A percentile compares a stretch with the other conserved stretches of the same genome.
These are phyloP conservation scores for Ochropacha duplaris DNA, from an alignment of 2,888 invertebrate species.

Conservation along the genomic window DNA sequence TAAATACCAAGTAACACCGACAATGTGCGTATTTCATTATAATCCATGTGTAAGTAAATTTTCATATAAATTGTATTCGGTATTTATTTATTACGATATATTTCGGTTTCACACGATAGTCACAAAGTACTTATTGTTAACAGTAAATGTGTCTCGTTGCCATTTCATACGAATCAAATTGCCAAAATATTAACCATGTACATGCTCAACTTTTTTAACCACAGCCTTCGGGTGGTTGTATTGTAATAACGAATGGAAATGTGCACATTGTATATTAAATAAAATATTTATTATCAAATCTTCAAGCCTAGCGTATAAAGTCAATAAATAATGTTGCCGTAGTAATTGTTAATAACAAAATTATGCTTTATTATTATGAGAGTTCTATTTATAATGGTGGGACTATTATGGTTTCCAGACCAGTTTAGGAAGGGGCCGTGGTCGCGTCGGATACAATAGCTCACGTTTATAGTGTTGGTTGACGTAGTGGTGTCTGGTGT, in stretches of 20 bases:
- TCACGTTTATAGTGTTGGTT: constrained; percentile 23
- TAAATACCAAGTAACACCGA: constrained; percentile 37
- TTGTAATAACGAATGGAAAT: constrained; percentile 47
- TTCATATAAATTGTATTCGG: constrained; percentile 25
- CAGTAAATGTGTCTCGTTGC: constrained; percentile 24
- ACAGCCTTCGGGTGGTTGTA: constrained; percentile 33
- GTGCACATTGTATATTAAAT: constrained; percentile 69
- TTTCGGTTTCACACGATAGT: constrained; percentile 47
- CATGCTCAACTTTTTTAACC: constrained; percentile 62
- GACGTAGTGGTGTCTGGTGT: constrained; percentile 30
- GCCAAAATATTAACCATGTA: constrained; percentile 61
- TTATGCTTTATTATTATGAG: constrained; percentile 73
- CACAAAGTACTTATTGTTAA: constrained; percentile 60
- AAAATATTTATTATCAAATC: constrained; percentile 58
- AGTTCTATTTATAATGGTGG: constrained; percentile 70
- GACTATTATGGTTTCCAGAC: constrained; percentile 68
- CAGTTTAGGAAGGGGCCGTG: constrained; percentile 18
- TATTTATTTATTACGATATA: constrained; percentile 45
- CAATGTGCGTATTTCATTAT: constrained; percentile 73
- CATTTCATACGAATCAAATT: constrained; percentile 40
- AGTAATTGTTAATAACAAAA: constrained; percentile 75
- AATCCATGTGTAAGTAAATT: constrained; percentile 36
- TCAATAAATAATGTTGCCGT: constrained; percentile 72
- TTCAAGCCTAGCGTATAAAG: constrained; percentile 65
- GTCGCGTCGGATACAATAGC: not conserved